These are phyloP conservation scores for Chanos chanos DNA, from an alignment of 2,797 vertebrate genomes.

Conservation along the genomic window DNA sequence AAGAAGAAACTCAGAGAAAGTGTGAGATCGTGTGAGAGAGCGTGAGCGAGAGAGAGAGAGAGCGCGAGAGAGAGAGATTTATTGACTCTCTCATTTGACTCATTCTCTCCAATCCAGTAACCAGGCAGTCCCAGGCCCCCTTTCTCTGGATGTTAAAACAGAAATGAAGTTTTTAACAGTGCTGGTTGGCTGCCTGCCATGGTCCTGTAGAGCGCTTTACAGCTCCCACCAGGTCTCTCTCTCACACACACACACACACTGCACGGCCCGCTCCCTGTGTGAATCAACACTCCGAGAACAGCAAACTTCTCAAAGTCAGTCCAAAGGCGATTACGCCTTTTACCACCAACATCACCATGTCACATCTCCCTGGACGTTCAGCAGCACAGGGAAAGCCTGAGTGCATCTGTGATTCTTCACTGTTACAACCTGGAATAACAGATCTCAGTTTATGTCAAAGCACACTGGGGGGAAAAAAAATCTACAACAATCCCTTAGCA, in stretches of 20 bases:
- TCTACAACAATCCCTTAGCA: no score
- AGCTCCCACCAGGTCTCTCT: constrained; percentile 3
- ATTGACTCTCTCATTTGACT: constrained; percentile 51
- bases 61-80: constrained; percentile 35
- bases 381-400: neutral
- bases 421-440: no score
- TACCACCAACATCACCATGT: neutral
- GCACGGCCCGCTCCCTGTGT: constrained; percentile 32
- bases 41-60: neutral
- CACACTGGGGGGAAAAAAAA: no score
- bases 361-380: neutral
- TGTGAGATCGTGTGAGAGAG: neutral
- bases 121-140: constrained; percentile 47
- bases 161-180: constrained; percentile 70
- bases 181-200: constrained; percentile 45
- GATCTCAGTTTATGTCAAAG: no score
- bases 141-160: constrained; percentile 60
- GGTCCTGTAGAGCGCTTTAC: constrained; percentile 47
- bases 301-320: constrained; percentile 57
- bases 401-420: no score
- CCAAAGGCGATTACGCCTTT: constrained; percentile 46
- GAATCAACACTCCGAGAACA: neutral
- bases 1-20: constrained; percentile 10
- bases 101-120: constrained; percentile 45
- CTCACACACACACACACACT: constrained; percentile 30